Conservation (phyloP, 2,888 invertebrate species). For the Quadroppia sp. region DNA sequence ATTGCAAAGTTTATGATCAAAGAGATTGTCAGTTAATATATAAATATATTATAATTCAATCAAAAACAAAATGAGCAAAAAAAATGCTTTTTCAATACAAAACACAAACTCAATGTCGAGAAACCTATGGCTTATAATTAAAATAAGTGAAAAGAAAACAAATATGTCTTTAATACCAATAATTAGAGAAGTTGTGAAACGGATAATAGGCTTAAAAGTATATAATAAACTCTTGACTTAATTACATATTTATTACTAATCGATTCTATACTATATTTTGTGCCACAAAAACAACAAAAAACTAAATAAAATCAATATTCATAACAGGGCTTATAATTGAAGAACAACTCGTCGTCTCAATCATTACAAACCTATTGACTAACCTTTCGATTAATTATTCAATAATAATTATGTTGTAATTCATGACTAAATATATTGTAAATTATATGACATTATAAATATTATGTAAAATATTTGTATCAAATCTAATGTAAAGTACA, state of each 20-base stretch:
- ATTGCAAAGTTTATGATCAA: slow-evolving; percentile 6
- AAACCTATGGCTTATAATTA: slow-evolving; percentile 4
- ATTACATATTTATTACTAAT: slow-evolving; percentile 26
- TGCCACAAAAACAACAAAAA: slow-evolving; percentile 25
- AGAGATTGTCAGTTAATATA: background rate
- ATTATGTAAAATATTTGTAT: background rate
- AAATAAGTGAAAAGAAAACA: background rate
- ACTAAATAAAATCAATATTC: background rate
- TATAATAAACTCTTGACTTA: background rate
- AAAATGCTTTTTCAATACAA: no score
- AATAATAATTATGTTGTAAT: slow-evolving; percentile 8
- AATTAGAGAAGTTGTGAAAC: background rate
- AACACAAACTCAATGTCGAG: background rate
- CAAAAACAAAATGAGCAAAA: no score
- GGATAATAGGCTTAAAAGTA: background rate
- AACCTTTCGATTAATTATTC: slow-evolving; percentile 12
- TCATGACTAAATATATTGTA: background rate
- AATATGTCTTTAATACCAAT: background rate
- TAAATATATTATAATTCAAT: background rate
- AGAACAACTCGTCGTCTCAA: slow-evolving; percentile 1
- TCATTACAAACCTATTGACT: no score
- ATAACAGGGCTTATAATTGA: background rate
- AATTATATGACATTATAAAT: background rate
- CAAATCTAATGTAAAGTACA: background rate
- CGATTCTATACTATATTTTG: slow-evolving; percentile 21